Evolutionary conservation across 30 jellyfish, hydroid and myxozoan genomes (phyloP), one percentile per base, ranked within the genome.

Genomic region (Turritopsis dohrnii): DNA sequence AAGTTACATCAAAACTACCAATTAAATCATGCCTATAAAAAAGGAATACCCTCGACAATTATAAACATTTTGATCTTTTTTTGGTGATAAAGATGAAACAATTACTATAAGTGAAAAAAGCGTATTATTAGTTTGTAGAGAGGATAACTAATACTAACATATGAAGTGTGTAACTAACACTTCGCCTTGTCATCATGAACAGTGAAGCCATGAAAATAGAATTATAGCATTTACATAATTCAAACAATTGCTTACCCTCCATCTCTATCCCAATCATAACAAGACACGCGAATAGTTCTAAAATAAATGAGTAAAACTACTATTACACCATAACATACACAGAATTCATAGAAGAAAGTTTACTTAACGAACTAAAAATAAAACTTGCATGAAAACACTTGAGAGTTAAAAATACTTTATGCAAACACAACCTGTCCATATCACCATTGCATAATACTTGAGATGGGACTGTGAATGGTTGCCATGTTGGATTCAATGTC

Each of bases 381-480:
- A 41, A 41, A 41, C 60, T 41, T 41, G 60, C 60, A 41, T 41
- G 60, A 41, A 41, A 41, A 41, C 60, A 41, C 9, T 41, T 41
- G 13, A 41, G 13, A 41, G 60, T 3, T 41, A 13, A 41, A n/a
- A 41, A 41, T 41, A 41, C 5, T 3, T 41, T 41, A 41, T 13
- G 13, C 31, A 0, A 8, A 23, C n/a, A n/a, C 19, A 21, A 90
- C 97, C 97, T 90, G 72, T 85, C 95, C 83, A 80, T 75, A 74
- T 92, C 97, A 17, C 97, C 97, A 87, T 92, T 92, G 60, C 97
- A 92, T 9, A 92, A 82, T 28, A 54, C 80, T 80, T 86, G 81
- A 1, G 90, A 95, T 52, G 97, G 86, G 69, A 87, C 66, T 53
- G 53, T 84, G 52, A 92, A 81, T 1, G 95, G 93, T 54, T 84